Evolutionary conservation across 2,888 invertebrate species (phyloP).

Genomic region (Serripes groenlandicus): DNA sequence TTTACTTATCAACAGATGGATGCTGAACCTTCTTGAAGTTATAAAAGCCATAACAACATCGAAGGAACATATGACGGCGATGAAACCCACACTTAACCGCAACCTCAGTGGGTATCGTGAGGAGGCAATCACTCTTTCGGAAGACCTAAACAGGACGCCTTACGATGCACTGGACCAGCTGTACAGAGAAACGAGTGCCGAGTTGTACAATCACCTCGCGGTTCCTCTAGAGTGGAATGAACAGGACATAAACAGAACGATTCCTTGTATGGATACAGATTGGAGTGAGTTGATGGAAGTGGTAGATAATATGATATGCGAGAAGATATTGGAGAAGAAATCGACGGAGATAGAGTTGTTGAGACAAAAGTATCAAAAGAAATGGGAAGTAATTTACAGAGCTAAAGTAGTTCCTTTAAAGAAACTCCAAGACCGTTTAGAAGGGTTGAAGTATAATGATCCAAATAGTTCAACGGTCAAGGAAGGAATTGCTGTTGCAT

Average conservation of each 20-base stretch:
- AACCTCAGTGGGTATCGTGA: not conserved
- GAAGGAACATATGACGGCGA: slow-evolving; percentile 16
- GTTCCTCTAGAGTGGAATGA: not conserved
- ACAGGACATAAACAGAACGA: not conserved
- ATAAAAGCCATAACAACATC: slow-evolving; percentile 14
- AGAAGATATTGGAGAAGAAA: slow-evolving; percentile 10
- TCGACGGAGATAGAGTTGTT: not conserved
- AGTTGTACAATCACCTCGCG: not conserved
- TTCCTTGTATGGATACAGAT: not conserved
- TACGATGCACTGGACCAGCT: not conserved
- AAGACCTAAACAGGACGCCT: not conserved
- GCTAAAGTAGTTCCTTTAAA: not conserved
- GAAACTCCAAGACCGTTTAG: not conserved
- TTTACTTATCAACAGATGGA: slow-evolving; percentile 34
- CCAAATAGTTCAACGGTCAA: not conserved
- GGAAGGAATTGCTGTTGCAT: not conserved
- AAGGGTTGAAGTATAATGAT: not conserved
- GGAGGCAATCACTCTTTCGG: slow-evolving; percentile 1
- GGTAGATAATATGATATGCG: slow-evolving; percentile 8
- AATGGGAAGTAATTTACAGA: not conserved
- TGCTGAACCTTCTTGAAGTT: slow-evolving; percentile 39
- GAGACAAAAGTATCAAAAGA: not conserved
- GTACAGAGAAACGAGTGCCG: not conserved
- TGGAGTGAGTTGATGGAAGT: not conserved
- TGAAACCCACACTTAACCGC: not conserved